Conservation (phyloP, 2,113 vertebrate genomes). For the Coreoperca whiteheadi region DNA sequence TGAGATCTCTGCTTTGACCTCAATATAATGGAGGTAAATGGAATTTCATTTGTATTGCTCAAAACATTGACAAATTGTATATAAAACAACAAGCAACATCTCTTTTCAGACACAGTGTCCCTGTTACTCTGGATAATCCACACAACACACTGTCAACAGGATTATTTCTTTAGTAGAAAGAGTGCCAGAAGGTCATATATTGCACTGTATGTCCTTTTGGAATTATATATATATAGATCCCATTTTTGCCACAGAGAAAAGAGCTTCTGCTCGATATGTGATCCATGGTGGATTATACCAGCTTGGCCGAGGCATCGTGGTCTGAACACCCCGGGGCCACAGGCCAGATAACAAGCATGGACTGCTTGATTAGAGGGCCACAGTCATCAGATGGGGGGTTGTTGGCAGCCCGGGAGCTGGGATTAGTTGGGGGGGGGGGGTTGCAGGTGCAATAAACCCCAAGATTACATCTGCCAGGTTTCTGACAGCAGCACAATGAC, state of each 20-base stretch:
- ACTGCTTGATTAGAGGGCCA: slow-evolving; percentile 59
- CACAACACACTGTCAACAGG: background rate
- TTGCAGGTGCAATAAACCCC: slow-evolving; percentile 18
- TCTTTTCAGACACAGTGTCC: background rate
- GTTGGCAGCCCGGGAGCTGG: background rate
- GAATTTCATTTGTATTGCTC: background rate
- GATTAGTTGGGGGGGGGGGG: slow-evolving; percentile 5
- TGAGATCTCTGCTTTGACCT: background rate
- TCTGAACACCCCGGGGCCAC: slow-evolving; percentile 22
- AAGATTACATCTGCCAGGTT: background rate
- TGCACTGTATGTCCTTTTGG: background rate
- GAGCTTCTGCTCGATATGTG: background rate
- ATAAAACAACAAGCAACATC: background rate
- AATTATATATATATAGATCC: background rate
- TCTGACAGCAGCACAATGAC: background rate
- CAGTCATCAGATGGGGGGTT: slow-evolving; percentile 26
- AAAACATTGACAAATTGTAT: background rate
- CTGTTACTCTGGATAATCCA: background rate
- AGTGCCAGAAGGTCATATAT: background rate
- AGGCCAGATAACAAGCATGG: slow-evolving; percentile 32
- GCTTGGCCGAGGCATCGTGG: background rate
- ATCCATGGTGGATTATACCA: slow-evolving; percentile 17
- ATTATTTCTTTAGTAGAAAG: background rate
- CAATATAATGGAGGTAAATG: no score
- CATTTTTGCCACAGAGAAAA: background rate